A percentile compares a stretch with the other conserved stretches of the same genome.
Evolutionary conservation across 2,888 invertebrate species (phyloP).

Genomic region (Clistopyga incitator): DNA sequence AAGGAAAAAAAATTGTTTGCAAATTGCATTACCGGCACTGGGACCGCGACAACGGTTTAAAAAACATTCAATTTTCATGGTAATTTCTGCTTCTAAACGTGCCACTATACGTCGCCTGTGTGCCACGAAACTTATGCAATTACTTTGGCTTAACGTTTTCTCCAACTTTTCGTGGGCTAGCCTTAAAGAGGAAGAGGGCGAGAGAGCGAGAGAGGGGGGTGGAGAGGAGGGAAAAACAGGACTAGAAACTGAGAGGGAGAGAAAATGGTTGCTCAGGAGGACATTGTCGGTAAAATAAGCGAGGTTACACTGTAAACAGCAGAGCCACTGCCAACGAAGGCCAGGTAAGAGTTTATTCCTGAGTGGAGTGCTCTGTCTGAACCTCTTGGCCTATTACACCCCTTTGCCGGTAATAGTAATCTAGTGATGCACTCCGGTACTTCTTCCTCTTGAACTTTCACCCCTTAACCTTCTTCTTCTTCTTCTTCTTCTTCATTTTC

Average conservation of each 20-base stretch:
- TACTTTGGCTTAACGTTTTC: constrained; percentile 70
- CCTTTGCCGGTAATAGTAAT: constrained; percentile 54
- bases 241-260: not conserved
- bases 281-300: constrained; percentile 61
- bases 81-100: constrained; percentile 68
- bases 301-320: constrained; percentile 45
- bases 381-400: constrained; percentile 44
- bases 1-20: constrained; percentile 59
- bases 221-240: not conserved
- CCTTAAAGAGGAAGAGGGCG: not conserved
- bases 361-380: constrained; percentile 43
- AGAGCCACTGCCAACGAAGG: constrained; percentile 23
- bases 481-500: too few relatives aligned
- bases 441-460: constrained; percentile 37
- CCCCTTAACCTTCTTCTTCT: constrained; percentile 4
- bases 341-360: constrained; percentile 59
- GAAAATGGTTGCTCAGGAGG: constrained; percentile 52
- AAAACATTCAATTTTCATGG: constrained; percentile 71
- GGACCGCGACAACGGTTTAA: constrained; percentile 59
- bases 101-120: constrained; percentile 52
- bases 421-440: constrained; percentile 43
- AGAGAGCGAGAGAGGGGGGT: not conserved
- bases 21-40: constrained; percentile 60
- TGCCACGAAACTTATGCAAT: constrained; percentile 68
- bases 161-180: constrained; percentile 66